Evolutionary conservation across 2,888 invertebrate genomes (phyloP).

Genomic region (Drosophila phalerata): DNA sequence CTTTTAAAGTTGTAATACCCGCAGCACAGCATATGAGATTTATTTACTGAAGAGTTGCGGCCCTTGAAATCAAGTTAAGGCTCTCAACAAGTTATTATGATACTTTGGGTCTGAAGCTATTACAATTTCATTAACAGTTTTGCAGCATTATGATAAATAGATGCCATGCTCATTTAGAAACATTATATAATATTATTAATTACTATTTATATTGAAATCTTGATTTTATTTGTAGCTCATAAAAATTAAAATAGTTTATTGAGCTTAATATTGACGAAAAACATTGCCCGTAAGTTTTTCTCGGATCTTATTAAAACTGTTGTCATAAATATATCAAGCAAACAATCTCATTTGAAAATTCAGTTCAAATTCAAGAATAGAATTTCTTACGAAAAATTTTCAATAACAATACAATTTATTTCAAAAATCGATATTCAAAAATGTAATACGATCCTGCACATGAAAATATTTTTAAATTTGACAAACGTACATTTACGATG

Average conservation of each 20-base stretch:
- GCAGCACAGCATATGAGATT: slow-evolving; percentile 22
- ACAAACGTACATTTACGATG: slow-evolving; percentile 6
- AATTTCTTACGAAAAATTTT: background rate
- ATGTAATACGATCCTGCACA: slow-evolving; percentile 11
- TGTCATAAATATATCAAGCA: background rate
- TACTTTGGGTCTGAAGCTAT: slow-evolving; percentile 5
- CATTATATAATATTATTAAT: background rate
- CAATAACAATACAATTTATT: background rate
- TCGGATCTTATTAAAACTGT: background rate
- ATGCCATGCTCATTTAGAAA: background rate
- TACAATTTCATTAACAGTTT: slow-evolving; percentile 2
- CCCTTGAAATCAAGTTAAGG: slow-evolving; percentile 60
- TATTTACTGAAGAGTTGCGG: slow-evolving; percentile 43
- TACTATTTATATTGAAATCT: too few relatives aligned
- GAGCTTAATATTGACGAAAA: background rate
- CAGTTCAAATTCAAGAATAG: background rate
- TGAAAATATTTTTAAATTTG: background rate
- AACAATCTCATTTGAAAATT: background rate
- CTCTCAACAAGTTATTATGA: slow-evolving; percentile 29
- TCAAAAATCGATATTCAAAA: background rate
- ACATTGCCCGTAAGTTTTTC: too few relatives aligned
- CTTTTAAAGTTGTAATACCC: slow-evolving; percentile 14
- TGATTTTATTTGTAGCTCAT: too few relatives aligned
- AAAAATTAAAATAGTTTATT: background rate
- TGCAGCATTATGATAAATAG: background rate